These are phyloP conservation scores for Erebia palarica DNA, from an alignment of 2,888 invertebrate genomes.

Conservation along the genomic window DNA sequence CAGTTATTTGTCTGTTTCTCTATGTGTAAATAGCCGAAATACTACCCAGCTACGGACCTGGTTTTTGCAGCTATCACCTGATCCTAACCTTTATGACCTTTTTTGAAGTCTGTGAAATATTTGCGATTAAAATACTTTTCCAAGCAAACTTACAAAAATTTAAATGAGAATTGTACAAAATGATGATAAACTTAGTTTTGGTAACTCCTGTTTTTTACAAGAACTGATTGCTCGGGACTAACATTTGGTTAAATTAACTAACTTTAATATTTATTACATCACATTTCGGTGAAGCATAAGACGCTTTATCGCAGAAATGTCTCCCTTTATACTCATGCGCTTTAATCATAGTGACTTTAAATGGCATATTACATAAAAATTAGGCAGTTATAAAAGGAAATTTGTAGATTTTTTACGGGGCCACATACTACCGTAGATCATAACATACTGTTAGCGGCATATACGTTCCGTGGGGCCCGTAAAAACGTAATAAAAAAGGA, in stretches of 20 bases:
- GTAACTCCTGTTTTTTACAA: too few species aligned
- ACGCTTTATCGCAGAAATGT: background rate
- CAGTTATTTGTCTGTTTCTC: background rate
- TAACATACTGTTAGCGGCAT: conserved; percentile 45
- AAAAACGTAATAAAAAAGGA: conserved; percentile 80
- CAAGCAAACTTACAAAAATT: too few species aligned
- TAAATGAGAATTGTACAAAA: too few species aligned
- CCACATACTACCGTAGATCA: conserved; percentile 39
- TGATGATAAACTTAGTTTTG: too few species aligned
- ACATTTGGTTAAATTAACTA: too few species aligned
- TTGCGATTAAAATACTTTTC: too few species aligned
- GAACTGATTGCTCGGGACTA: too few species aligned
- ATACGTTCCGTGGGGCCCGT: conserved; percentile 62
- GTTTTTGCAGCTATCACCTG: background rate
- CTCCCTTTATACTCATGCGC: background rate
- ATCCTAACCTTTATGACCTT: too few species aligned
- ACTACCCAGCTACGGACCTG: too few species aligned
- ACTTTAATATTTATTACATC: background rate
- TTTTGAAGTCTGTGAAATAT: too few species aligned
- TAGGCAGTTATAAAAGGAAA: conserved; percentile 29
- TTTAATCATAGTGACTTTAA: conserved; percentile 3
- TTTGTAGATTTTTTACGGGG: conserved; percentile 36
- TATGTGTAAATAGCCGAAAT: too few species aligned
- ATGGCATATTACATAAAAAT: conserved; percentile 20
- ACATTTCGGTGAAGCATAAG: background rate